A percentile compares a stretch with the other conserved stretches of the same genome.
phyloP scores from a whole-genome alignment of 1,140 invertebrate species.

The Pentalonia nigronervosa region DNA sequence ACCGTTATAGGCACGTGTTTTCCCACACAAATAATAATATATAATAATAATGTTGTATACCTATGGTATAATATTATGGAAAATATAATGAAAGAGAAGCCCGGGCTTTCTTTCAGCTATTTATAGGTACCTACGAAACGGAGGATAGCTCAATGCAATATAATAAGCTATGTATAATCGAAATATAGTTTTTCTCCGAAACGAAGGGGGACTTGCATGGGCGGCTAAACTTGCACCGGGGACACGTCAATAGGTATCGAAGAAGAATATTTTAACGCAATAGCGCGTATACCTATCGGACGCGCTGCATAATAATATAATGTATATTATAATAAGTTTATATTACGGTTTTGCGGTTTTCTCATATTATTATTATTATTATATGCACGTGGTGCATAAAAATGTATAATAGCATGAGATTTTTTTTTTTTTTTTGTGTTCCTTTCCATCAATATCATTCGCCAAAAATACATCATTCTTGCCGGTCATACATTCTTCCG shows the following conservation, averaged over 20 bases:
- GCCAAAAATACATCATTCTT: constrained; percentile 9
- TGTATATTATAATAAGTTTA: background rate
- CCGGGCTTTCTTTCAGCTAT: background rate
- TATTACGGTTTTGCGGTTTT: background rate
- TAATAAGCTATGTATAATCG: background rate
- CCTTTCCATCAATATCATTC: background rate
- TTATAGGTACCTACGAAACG: background rate
- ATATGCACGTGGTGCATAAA: background rate
- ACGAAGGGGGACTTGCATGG: background rate
- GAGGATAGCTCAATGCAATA: background rate
- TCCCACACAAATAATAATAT: background rate
- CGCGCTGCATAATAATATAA: background rate
- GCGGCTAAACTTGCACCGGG: background rate
- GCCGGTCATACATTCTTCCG: background rate
- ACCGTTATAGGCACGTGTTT: background rate
- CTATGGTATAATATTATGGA: background rate
- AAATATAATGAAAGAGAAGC: background rate
- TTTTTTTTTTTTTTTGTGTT: background rate
- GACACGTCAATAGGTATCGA: background rate
- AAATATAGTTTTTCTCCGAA: background rate
- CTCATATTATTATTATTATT: background rate
- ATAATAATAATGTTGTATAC: background rate
- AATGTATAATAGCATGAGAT: background rate
- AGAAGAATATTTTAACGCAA: background rate
- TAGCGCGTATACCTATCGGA: background rate